Evolutionary conservation across 1,140 invertebrate species (phyloP), one percentile per base, ranked within the genome.

Genomic region (Arctopsyche grandis): DNA sequence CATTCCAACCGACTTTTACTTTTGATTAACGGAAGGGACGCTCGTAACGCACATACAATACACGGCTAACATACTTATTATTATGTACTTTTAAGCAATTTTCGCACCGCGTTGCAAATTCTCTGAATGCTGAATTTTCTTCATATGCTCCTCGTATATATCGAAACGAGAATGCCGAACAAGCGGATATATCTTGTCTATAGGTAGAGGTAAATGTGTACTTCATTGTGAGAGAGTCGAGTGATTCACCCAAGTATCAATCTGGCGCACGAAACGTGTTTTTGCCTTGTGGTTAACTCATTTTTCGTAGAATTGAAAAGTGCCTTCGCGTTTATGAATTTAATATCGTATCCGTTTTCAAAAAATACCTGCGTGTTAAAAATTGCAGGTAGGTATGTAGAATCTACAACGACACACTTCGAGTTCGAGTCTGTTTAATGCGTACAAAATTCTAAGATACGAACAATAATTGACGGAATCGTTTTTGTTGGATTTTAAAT

Each of bases 231-330:
- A 52, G 56, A 60, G 56, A 60, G 56, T 19, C 63, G 24, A 26
- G 24, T 66, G 63, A 66, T 66, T 66, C 63, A 66, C 21, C 63
- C 24, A 24, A 66, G 21, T 66, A 66, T 12, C 19, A 66, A 26
- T 19, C 21, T 22, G 63, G 22, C 24, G 22, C 22, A 24, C 63
- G 24, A 66, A 66, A 29, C 63, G 21, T 14, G 63, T 66, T 66
- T 24, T 26, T 16, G 69, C 7, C 66, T 3, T 16, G 38, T 46
- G 69, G 69, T 71, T 71, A 46, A 16, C 38, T 71, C 69, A 71
- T 46, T 48, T 46, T 71, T 71, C 69, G 43, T 10, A 10, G 69
- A 71, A 71, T 71, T 38, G 69, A 71, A 71, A 71, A 21, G 60
- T 66, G 60, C 12, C 48, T 52, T 52, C 48, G 16, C 16, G 48